Evolutionary conservation across 2,888 invertebrate species (phyloP), one percentile per base, ranked within the genome.

Genomic region (Lumbricus terrestris): DNA sequence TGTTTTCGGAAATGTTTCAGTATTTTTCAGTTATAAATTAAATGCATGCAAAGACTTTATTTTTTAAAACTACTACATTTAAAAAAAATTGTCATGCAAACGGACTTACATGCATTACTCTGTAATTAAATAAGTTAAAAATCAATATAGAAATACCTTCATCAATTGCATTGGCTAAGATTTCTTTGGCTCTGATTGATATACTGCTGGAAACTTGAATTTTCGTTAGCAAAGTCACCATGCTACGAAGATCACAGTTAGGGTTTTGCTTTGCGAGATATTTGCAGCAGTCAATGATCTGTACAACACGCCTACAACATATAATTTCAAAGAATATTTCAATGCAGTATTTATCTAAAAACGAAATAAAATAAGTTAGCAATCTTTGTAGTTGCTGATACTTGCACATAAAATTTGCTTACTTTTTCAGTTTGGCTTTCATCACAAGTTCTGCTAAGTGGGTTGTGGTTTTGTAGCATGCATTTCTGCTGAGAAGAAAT

Each of bases 271-370:
- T 92, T 34, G 93, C 93, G 90, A 97, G 96, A 94, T 97, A 97
- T 94, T 97, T 96, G 93, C 97, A 97, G 95, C 97, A 97, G 94
- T 97, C 97, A 91, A 97, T 96, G 90, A 97, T 97, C 95, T 97
- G 97, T 93, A 97, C 96, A 94, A 96, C 97, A 93, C 97, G 96
- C 96, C 96, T 96, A 93, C 91, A 90, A 88, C 40, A 88, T 37
- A n/a, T n/a, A n/a, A n/a, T n/a, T n/a, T n/a, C n/a, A n/a, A n/a
- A n/a, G n/a, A n/a, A n/a, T n/a, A 33, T 37, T 85, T 37, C 16
- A 85, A 85, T 85, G 34, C 33, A n/a, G 20, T 29, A 85, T 20
- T 37, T 85, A 35, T 37, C 85, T 6, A 20, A 85, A 20, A 85
- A 35, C 29, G 33, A 35, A 85, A 23, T 20, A n/a, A 82, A 82